Conservation (phyloP, 2,888 invertebrate genomes). For the Leptinotarsa peninsularis region DNA sequence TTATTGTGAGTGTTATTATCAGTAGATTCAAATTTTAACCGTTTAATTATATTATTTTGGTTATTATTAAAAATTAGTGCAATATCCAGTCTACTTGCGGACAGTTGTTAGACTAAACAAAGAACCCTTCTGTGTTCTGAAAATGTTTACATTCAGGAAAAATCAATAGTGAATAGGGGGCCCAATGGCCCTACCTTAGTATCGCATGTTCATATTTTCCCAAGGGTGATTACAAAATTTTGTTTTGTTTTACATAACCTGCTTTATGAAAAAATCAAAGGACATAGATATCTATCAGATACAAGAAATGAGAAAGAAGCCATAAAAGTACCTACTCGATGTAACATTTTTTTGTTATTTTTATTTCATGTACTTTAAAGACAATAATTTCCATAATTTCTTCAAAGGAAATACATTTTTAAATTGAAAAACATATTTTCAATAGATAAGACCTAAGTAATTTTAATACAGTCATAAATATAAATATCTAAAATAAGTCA, state of each 20-base stretch:
- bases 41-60: neutral
- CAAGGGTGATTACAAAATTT: neutral
- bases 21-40: neutral
- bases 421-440: no score
- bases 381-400: no score
- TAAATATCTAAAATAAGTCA: no score
- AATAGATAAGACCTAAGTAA: no score
- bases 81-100: neutral
- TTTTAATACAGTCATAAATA: no score
- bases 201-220: constrained; percentile 39
- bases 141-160: constrained; percentile 21
- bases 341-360: no score
- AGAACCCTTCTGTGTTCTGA: constrained; percentile 13
- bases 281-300: neutral
- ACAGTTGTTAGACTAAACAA: neutral
- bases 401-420: no score
- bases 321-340: no score
- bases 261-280: neutral
- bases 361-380: no score
- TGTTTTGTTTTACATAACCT: neutral
- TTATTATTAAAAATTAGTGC: neutral
- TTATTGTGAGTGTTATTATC: neutral
- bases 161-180: constrained; percentile 38
- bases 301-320: no score
- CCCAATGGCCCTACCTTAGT: constrained; percentile 43